phyloP scores from a whole-genome alignment of 2,888 invertebrate species.

The Thereva unica region DNA sequence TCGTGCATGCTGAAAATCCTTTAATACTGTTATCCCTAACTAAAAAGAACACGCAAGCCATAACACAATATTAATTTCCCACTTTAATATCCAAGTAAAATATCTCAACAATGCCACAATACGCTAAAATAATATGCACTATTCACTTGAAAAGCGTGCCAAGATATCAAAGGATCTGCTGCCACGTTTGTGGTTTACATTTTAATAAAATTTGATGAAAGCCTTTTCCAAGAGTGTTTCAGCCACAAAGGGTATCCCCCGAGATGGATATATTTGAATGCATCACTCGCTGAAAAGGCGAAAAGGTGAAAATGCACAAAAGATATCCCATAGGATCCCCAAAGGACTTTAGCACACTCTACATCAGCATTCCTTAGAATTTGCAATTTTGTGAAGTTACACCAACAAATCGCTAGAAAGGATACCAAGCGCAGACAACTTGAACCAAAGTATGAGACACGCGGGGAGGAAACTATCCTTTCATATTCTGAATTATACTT shows the following conservation, averaged over 20 bases:
- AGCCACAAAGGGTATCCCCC: constrained; percentile 25
- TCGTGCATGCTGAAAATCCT: too few relatives aligned
- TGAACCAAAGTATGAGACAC: constrained; percentile 24
- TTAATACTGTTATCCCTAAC: too few relatives aligned
- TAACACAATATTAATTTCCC: too few relatives aligned
- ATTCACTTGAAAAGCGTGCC: background rate
- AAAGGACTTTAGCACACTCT: constrained; percentile 21
- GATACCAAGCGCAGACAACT: constrained; percentile 15
- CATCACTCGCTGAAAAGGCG: constrained; percentile 21
- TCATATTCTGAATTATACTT: constrained; percentile 30
- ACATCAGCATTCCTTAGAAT: constrained; percentile 27
- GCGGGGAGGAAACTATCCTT: constrained; percentile 18
- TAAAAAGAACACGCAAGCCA: too few relatives aligned
- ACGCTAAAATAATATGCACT: too few relatives aligned
- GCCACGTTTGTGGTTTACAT: constrained; percentile 16
- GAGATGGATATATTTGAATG: constrained; percentile 31
- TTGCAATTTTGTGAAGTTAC: constrained; percentile 21
- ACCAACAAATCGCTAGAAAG: constrained; percentile 25
- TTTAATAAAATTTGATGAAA: constrained; percentile 34
- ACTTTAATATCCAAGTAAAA: too few relatives aligned
- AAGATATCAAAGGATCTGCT: constrained; percentile 13
- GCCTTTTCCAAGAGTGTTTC: background rate
- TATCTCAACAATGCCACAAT: too few relatives aligned
- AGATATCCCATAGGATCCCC: constrained; percentile 28
- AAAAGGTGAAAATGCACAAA: constrained; percentile 34